Evolutionary conservation across 2,797 vertebrate genomes (phyloP).

Genomic region (Peromyscus melanophrys): DNA sequence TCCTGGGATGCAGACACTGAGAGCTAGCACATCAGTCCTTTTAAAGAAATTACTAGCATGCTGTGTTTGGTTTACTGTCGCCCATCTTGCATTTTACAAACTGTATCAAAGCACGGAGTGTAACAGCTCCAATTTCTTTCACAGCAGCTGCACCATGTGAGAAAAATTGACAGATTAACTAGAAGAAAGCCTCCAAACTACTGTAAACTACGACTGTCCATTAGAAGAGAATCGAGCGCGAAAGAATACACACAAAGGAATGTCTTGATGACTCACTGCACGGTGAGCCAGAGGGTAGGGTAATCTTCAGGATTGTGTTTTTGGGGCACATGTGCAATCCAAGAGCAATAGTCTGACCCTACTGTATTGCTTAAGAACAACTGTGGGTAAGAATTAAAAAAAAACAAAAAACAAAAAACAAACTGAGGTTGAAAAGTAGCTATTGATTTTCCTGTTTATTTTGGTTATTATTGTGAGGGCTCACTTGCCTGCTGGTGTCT

Average conservation of each 20-base stretch:
- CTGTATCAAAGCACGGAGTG: slow-evolving; percentile 86
- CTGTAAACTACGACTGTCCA: slow-evolving; percentile 81
- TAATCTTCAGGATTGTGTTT: not conserved
- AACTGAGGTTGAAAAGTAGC: not conserved
- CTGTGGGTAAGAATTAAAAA: not conserved
- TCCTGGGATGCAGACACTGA: slow-evolving; percentile 30
- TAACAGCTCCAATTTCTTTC: slow-evolving; percentile 88
- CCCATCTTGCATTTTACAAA: slow-evolving; percentile 87
- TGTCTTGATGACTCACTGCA: slow-evolving; percentile 62
- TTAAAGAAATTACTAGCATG: slow-evolving; percentile 87
- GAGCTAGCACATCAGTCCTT: slow-evolving; percentile 80
- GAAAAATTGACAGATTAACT: slow-evolving; percentile 89
- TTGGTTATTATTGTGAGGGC: not conserved
- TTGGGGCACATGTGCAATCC: too few relatives aligned
- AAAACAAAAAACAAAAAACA: not conserved
- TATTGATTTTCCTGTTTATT: not conserved
- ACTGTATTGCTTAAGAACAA: not conserved
- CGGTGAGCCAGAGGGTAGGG: slow-evolving; percentile 62
- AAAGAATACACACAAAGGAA: slow-evolving; percentile 70
- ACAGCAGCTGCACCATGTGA: slow-evolving; percentile 85
- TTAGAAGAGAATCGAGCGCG: slow-evolving; percentile 74
- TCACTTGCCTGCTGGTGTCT: not conserved
- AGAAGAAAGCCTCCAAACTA: slow-evolving; percentile 84
- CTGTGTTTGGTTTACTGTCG: slow-evolving; percentile 87
- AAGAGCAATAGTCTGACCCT: not conserved